Percentiles rank a stretch among this genome's conserved stretches.
These are phyloP conservation scores for Microtus oregoni DNA, from an alignment of 2,113 vertebrate species.

Conservation along the genomic window DNA sequence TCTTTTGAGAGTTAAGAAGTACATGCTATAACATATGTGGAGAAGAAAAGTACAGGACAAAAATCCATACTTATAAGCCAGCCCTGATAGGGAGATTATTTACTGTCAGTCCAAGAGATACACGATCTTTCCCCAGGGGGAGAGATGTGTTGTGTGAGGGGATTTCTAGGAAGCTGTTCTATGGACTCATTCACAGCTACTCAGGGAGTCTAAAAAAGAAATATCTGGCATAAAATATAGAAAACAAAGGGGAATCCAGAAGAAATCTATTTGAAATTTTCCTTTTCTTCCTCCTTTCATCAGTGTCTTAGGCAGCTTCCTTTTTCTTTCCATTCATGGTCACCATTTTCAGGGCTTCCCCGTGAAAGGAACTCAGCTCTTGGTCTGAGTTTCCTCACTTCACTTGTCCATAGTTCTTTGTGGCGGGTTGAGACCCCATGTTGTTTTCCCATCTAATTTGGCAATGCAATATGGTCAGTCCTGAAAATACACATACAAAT, in stretches of 20 bases:
- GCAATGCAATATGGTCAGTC: not conserved
- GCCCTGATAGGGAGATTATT: not conserved
- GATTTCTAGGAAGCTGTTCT: not conserved
- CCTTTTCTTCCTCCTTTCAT: not conserved
- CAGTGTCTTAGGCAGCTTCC: not conserved
- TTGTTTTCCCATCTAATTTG: not conserved
- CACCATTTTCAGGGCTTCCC: not conserved
- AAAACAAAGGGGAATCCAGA: constrained; percentile 3
- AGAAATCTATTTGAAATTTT: not conserved
- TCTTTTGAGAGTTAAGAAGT: not conserved
- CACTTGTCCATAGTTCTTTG: not conserved
- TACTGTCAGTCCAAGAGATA: not conserved
- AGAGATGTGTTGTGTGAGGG: not conserved
- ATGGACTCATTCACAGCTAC: not conserved
- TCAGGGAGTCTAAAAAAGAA: not conserved
- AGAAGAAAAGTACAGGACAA: not conserved
- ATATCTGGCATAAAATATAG: constrained; percentile 1
- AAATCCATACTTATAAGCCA: constrained; percentile 38
- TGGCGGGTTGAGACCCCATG: not conserved
- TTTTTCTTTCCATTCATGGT: not conserved
- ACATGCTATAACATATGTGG: not conserved
- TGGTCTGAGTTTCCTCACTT: constrained; percentile 9
- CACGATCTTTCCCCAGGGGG: not conserved
- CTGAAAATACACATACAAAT: not conserved
- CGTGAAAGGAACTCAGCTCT: not conserved